Evolutionary conservation across 2,797 vertebrate genomes (phyloP), one percentile per base, ranked within the genome.

Genomic region (Hemibagrus guttatus): DNA sequence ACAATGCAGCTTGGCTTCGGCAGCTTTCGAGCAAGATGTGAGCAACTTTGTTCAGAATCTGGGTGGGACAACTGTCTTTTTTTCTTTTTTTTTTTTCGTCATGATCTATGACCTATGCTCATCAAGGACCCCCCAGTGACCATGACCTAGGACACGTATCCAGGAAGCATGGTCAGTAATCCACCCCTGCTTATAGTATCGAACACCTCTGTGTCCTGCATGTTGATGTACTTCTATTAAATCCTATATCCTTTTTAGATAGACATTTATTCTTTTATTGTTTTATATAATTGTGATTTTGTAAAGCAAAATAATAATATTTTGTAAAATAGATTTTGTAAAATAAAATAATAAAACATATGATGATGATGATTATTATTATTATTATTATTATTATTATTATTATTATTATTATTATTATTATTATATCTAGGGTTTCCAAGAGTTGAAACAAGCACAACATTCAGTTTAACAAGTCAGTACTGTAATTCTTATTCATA

Each of bases 331-430:
- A n/a, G n/a, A n/a, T n/a, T n/a, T n/a, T n/a, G n/a, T n/a, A 56
- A 56, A 56, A 56, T 16, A 56, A 5, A 56, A 14, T 39, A 39
- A 39, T 39, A 39, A 39, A 39, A 39, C 35, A 39, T n/a, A 64
- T 64, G 28, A 64, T 64, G n/a, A 64, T 64, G 12, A 64, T 64
- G 13, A 64, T n/a, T 31, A 16, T 31, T 31, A 66, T 66, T 66
- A 28, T 66, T 66, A 31, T 64, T n/a, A 64, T 64, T 64, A 64
- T 64, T 64, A 64, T 64, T n/a, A 64, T 64, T 28, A 64, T n/a
- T 31, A 16, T 31, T 31, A 66, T 66, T 66, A 28, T 66, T 66
- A 31, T 31, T 66, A 66, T 4, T 16, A 54, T 13, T 54, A 54
- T 13, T 54, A 26, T 26, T 64, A 64, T 28, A 2, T 28, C n/a